Conservation (phyloP, 2,113 vertebrate genomes). For the Brachionichthys hirsutus region DNA sequence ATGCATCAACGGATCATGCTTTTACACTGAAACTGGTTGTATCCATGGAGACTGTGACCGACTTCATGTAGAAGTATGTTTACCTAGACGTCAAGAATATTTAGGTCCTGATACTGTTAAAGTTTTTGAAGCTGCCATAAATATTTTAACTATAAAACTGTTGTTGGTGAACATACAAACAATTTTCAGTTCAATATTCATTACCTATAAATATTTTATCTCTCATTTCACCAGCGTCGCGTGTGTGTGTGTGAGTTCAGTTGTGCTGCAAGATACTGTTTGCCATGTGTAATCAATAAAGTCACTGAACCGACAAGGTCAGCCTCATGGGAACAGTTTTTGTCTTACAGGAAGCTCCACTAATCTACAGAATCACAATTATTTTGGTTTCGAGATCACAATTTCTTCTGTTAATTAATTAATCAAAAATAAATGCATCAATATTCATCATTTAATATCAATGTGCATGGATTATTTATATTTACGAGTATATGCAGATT, state of each 20-base stretch:
- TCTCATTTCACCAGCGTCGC: conserved; percentile 53
- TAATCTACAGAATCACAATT: conserved; percentile 3
- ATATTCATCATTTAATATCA: neutral
- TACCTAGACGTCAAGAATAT: conserved; percentile 32
- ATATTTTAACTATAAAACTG: conserved; percentile 71
- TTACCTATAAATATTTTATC: conserved; percentile 76
- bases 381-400: neutral
- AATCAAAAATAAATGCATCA: no score
- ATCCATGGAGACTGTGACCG: conserved; percentile 11
- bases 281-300: conserved; percentile 45
- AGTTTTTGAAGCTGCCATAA: conserved; percentile 69
- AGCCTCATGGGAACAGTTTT: conserved; percentile 12
- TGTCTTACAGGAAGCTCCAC: conserved; percentile 5
- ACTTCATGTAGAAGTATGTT: neutral
- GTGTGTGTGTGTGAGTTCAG: conserved; percentile 15
- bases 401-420: conserved; percentile 4
- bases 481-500: no score
- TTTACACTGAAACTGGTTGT: conserved; percentile 8
- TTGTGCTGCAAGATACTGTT: conserved; percentile 11
- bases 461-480: neutral
- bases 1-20: conserved; percentile 5
- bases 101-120: conserved; percentile 39
- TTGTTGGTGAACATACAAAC: conserved; percentile 60
- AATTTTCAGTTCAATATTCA: conserved; percentile 73
- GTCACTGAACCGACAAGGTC: conserved; percentile 36